A percentile compares a stretch with the other conserved stretches of the same genome.
These are phyloP conservation scores for Erpornis zantholeuca DNA, from an alignment of 2,113 vertebrate species.

Conservation along the genomic window DNA sequence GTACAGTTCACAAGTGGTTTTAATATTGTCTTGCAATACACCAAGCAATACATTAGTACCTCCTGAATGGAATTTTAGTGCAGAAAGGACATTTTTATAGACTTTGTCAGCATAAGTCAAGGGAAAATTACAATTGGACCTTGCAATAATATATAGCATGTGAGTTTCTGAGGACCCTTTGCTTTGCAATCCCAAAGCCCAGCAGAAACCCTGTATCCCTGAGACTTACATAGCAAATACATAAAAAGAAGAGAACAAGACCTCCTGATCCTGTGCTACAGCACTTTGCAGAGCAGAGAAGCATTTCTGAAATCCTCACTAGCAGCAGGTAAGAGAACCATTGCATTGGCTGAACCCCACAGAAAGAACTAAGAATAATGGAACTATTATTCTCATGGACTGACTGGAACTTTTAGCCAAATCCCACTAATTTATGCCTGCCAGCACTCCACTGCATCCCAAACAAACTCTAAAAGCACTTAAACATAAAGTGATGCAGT, in stretches of 20 bases:
- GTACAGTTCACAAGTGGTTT: not conserved
- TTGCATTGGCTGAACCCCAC: not conserved
- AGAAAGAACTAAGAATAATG: not conserved
- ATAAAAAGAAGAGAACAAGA: not conserved
- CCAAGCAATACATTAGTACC: not conserved
- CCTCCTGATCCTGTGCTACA: not conserved
- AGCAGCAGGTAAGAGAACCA: not conserved
- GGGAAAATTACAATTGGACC: not conserved
- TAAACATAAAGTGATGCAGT: not conserved
- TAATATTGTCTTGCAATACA: not conserved
- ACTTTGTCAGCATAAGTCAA: not conserved
- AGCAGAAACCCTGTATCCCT: not conserved
- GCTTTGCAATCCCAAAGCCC: not conserved
- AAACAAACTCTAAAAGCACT: not conserved
- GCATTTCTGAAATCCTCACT: not conserved
- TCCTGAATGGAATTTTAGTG: not conserved
- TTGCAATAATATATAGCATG: not conserved
- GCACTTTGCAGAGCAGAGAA: not conserved
- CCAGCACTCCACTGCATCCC: not conserved
- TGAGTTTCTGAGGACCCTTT: not conserved
- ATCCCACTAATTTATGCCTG: not conserved
- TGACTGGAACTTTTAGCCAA: not conserved
- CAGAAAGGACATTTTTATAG: not conserved
- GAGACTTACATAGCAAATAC: not conserved
- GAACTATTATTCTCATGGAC: not conserved